Conservation (phyloP, 1,140 invertebrate genomes). For the Pseudomyrmex gracilis region DNA sequence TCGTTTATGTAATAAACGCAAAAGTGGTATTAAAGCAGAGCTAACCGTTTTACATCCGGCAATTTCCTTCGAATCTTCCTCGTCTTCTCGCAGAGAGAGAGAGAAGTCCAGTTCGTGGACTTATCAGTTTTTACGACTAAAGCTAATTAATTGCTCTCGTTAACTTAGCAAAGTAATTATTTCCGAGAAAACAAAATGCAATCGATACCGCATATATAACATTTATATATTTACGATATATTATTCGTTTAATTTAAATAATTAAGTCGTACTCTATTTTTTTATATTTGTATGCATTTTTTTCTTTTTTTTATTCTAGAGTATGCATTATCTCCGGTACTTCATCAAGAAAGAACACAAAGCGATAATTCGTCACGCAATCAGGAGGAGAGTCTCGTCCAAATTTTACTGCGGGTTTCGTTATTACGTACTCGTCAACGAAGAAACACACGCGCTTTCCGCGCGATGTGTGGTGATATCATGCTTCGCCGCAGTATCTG, state of each 20-base stretch:
- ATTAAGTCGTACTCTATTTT: too few relatives aligned
- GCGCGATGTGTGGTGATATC: conserved; percentile 20
- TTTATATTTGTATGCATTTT: too few relatives aligned
- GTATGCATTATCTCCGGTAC: too few relatives aligned
- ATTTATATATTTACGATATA: too few relatives aligned
- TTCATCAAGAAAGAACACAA: conserved; percentile 1
- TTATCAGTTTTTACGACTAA: background rate
- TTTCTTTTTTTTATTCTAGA: too few relatives aligned
- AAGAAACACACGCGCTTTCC: conserved; percentile 21
- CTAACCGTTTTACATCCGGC: conserved; percentile 4
- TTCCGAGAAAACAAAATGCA: conserved; percentile 22
- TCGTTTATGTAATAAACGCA: conserved; percentile 41
- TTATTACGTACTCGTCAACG: background rate
- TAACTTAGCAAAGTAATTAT: background rate
- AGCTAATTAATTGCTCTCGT: conserved; percentile 28
- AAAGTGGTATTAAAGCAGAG: conserved; percentile 8
- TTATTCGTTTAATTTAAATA: too few relatives aligned
- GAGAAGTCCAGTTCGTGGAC: background rate
- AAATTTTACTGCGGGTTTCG: background rate
- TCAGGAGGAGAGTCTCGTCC: background rate
- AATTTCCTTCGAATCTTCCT: conserved; percentile 17
- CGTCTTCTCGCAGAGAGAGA: background rate
- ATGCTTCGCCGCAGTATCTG: background rate
- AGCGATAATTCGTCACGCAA: conserved; percentile 18
- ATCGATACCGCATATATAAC: background rate